These are phyloP conservation scores for Catocala sponsa DNA, from an alignment of 2,888 invertebrate genomes.

Conservation along the genomic window DNA sequence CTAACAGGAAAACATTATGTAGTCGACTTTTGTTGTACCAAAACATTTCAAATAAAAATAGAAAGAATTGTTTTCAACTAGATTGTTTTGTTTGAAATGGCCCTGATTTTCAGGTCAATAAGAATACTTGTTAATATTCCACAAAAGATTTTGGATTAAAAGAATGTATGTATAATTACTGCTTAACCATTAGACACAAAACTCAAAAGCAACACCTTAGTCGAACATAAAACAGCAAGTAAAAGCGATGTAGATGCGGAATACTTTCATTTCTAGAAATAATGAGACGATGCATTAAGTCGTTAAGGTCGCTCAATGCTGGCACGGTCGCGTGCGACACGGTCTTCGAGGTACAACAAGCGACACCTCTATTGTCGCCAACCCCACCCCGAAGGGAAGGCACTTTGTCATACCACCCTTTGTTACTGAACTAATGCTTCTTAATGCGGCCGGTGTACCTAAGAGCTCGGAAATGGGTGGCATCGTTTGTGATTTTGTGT, in stretches of 20 bases:
- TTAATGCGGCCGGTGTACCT: conserved; percentile 69
- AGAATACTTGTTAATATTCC: too few species aligned
- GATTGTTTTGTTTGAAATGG: too few species aligned
- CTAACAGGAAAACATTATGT: conserved; percentile 1
- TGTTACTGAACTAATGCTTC: conserved; percentile 78
- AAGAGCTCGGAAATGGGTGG: conserved; percentile 67
- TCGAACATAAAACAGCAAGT: conserved; percentile 8
- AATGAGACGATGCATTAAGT: conserved; percentile 77
- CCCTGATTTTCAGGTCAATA: too few species aligned
- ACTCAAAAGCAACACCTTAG: neutral
- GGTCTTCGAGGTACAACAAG: conserved; percentile 52
- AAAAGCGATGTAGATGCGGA: conserved; percentile 23
- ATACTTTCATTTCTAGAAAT: conserved; percentile 55
- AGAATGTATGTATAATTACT: too few species aligned
- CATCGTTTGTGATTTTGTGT: conserved; percentile 63
- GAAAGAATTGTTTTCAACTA: neutral
- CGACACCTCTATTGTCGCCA: conserved; percentile 66
- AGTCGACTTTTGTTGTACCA: conserved; percentile 14
- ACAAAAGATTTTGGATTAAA: too few species aligned
- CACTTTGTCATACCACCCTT: conserved; percentile 79
- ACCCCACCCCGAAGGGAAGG: conserved; percentile 61
- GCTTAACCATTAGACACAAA: neutral
- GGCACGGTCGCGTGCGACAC: conserved; percentile 59
- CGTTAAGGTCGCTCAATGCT: conserved; percentile 69
- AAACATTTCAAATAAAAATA: conserved; percentile 13